These are phyloP conservation scores for Apamea monoglypha DNA, from an alignment of 2,888 invertebrate genomes.

Conservation along the genomic window DNA sequence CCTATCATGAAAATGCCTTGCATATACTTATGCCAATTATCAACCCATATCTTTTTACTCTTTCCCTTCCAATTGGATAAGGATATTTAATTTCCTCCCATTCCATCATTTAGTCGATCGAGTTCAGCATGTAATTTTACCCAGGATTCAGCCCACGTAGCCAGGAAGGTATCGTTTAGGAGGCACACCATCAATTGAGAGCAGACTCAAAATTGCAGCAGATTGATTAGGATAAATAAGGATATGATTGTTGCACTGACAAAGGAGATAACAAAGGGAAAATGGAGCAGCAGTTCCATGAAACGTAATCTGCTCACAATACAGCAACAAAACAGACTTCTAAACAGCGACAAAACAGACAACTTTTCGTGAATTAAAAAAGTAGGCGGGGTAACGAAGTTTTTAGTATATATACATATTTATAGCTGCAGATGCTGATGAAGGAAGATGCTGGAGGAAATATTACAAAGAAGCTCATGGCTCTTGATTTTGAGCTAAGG, in stretches of 20 bases:
- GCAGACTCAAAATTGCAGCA: conserved; percentile 65
- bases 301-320: background rate
- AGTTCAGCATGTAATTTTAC: conserved; percentile 65
- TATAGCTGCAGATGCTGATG: background rate
- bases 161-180: conserved; percentile 77
- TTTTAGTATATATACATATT: background rate
- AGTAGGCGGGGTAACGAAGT: background rate
- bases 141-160: conserved; percentile 71
- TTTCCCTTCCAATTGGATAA: conserved; percentile 44
- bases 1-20: background rate
- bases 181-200: conserved; percentile 72
- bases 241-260: conserved; percentile 49
- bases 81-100: conserved; percentile 69
- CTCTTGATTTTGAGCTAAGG: background rate
- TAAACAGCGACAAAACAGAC: no score
- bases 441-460: no score
- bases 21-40: background rate
- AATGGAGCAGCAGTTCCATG: conserved; percentile 12
- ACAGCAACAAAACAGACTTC: no score
- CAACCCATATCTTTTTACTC: background rate
- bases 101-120: conserved; percentile 68
- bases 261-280: conserved; percentile 7
- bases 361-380: background rate
- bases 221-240: conserved; percentile 61
- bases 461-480: background rate